Evolutionary conservation across 92 coral and sea anemone species (phyloP), one percentile per base, ranked within the genome.

Genomic region (Porites cylindrica): DNA sequence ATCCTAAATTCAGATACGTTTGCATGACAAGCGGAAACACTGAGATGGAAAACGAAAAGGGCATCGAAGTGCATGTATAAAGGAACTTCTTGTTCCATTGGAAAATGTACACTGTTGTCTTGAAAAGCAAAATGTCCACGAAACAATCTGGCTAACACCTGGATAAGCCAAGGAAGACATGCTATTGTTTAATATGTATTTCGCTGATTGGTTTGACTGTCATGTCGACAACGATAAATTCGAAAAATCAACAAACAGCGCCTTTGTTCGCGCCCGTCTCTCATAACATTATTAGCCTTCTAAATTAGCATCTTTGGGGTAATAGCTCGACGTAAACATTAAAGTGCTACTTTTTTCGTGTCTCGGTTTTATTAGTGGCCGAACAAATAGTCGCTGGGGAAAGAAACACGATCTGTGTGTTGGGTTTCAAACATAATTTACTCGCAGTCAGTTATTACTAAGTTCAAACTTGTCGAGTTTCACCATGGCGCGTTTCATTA

Each of bases 241-340:
- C 77, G 75, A 74, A 88, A 85, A 86, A 90, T 88, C 91, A 89
- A 94, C 83, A 90, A 92, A 66, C 91, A 80, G 79, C 81, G 43
- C 87, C 86, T 92, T 89, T 94, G 95, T 91, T 84, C 92, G 77
- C 90, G 88, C 87, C 92, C 86, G 83, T 94, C 91, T 89, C 96
- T 82, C 93, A 81, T 88, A 88, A 87, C 81, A 86, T 85, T 95
- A 89, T 95, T 91, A 91, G 91, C 95, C 84, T 86, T 68, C 92
- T 82, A 93, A 95, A 95, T 95, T 95, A 95, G 91, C 94, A 91
- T 84, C 94, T 89, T 89, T 93, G 93, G 88, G 93, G 94, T 92
- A 92, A 91, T 92, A 94, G 94, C 89, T 82, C 76, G 85, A 86
- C 85, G 89, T 89, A 90, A 95, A 91, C 82, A 87, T 76, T 75